Evolutionary conservation across 2,797 vertebrate species (phyloP).

Genomic region (Ctenochaetus hawaiiensis): DNA sequence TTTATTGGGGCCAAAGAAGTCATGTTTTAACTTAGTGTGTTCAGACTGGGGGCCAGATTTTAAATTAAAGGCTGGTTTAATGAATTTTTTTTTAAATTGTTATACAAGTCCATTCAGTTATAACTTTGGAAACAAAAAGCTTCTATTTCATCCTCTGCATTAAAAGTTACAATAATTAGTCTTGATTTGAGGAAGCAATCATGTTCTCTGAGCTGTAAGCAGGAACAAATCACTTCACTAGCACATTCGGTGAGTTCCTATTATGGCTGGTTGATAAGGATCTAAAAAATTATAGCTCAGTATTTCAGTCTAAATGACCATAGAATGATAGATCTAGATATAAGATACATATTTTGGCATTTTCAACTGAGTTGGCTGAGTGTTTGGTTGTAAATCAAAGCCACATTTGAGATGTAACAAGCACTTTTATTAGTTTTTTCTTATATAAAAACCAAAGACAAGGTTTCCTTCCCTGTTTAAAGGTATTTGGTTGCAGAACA

Average conservation of each 20-base stretch:
- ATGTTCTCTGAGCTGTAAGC: not conserved
- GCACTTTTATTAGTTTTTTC: too few relatives aligned
- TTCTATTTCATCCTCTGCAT: not conserved
- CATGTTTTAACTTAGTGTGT: not conserved
- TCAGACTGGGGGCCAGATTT: not conserved
- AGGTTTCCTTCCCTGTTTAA: too few relatives aligned
- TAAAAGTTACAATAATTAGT: not conserved
- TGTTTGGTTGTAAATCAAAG: too few relatives aligned
- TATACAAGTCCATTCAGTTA: too few relatives aligned
- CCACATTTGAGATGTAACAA: too few relatives aligned
- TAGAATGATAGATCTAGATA: too few relatives aligned
- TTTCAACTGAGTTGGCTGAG: too few relatives aligned
- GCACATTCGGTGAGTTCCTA: conserved; percentile 11
- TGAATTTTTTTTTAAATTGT: not conserved
- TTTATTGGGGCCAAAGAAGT: not conserved
- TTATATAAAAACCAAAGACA: too few relatives aligned
- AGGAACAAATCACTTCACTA: not conserved
- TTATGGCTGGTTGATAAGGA: not conserved
- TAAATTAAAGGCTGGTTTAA: not conserved
- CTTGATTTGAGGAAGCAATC: conserved; percentile 3
- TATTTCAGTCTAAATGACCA: too few relatives aligned
- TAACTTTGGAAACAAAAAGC: not conserved
- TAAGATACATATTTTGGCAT: too few relatives aligned
- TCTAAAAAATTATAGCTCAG: too few relatives aligned
- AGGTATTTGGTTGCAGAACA: too few relatives aligned